phyloP scores from a whole-genome alignment of 2,113 vertebrate species.

The Leiothrix lutea region DNA sequence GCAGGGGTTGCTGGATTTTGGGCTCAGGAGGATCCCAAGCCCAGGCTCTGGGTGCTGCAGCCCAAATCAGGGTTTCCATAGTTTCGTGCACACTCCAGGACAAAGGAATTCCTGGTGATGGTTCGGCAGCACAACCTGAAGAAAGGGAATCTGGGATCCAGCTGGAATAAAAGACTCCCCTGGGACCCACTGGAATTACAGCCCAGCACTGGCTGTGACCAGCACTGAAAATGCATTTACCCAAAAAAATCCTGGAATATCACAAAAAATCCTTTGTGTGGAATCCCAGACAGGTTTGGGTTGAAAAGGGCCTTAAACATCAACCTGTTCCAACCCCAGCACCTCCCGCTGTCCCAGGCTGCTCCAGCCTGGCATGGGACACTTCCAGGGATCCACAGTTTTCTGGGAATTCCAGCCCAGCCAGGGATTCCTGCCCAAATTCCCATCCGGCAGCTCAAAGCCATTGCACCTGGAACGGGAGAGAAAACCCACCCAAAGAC shows the following conservation, averaged over 20 bases:
- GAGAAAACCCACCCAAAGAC: background rate
- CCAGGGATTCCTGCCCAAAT: background rate
- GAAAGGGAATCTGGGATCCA: background rate
- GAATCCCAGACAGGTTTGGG: too few relatives aligned
- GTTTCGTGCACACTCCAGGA: rapidly evolving
- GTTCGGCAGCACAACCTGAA: background rate
- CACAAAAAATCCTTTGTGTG: rapidly evolving
- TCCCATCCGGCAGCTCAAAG: background rate
- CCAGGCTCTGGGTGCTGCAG: background rate
- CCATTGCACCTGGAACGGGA: background rate
- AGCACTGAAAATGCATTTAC: background rate
- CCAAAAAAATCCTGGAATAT: rapidly evolving
- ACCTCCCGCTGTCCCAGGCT: rapidly evolving
- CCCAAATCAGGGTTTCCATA: background rate
- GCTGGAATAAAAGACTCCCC: background rate
- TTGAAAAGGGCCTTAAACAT: rapidly evolving
- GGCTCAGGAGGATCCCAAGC: background rate
- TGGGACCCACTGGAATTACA: rapidly evolving
- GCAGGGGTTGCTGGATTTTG: too few relatives aligned
- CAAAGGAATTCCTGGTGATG: background rate
- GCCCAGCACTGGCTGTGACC: rapidly evolving
- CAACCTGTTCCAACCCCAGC: rapidly evolving
- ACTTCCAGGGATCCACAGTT: background rate
- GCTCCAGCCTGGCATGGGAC: background rate
- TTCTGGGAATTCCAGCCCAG: background rate